Conservation (phyloP, 2,113 vertebrate genomes). For the Grus americana region DNA sequence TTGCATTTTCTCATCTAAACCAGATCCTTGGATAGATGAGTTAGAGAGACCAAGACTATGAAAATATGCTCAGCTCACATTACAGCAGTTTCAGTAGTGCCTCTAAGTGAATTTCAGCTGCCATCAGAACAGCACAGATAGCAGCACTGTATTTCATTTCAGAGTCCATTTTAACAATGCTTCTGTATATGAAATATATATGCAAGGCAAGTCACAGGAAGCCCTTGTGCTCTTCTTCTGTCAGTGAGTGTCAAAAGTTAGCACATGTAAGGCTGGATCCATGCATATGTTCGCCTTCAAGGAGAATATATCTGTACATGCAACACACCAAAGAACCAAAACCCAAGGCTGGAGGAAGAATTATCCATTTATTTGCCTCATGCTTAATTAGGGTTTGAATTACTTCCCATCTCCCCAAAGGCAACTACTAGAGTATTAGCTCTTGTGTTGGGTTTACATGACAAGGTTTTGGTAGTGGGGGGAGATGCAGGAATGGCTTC, state of each 20-base stretch:
- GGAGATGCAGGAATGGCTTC: neutral
- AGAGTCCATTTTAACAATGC: neutral
- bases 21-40: neutral
- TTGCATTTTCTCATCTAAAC: neutral
- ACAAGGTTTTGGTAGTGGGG: neutral
- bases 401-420: neutral
- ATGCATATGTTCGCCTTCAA: neutral
- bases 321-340: neutral
- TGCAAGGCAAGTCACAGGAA: neutral
- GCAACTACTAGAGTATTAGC: neutral
- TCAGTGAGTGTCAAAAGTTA: neutral
- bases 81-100: neutral
- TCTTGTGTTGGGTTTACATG: neutral
- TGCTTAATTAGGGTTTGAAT: neutral
- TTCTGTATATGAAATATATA: neutral
- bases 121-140: neutral
- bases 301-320: accelerated
- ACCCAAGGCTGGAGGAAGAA: neutral
- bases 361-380: neutral
- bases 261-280: neutral
- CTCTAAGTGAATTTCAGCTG: neutral
- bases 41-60: neutral
- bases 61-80: neutral
- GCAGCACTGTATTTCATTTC: neutral
- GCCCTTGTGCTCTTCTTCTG: neutral